A percentile compares a stretch with the other conserved stretches of the same genome.
Evolutionary conservation across 2,888 invertebrate species (phyloP).

Genomic region (Zele albiditarsus): DNA sequence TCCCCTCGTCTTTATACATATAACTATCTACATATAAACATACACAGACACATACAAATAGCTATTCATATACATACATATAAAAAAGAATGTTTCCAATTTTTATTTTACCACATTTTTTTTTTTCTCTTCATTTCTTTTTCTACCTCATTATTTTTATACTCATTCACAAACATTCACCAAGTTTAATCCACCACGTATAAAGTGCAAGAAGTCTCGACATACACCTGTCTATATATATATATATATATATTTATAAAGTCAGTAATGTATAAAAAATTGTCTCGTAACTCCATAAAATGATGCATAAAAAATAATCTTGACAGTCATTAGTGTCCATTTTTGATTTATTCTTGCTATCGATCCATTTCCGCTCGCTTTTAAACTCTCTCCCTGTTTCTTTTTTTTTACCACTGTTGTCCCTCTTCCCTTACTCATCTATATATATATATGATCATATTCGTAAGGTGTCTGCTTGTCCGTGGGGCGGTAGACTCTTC

Average conservation of each 20-base stretch:
- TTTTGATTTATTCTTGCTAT: constrained; percentile 49
- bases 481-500: constrained; percentile 32
- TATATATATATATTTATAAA: constrained; percentile 7
- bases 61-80: not conserved
- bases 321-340: constrained; percentile 46
- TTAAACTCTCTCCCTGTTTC: not conserved
- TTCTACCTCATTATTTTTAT: constrained; percentile 38
- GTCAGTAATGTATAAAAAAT: constrained; percentile 25
- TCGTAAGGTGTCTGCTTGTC: constrained; percentile 30
- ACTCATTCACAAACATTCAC: constrained; percentile 45
- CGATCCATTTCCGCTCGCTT: not conserved
- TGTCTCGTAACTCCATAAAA: not conserved
- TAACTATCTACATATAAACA: not conserved
- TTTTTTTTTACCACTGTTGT: constrained; percentile 5
- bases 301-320: constrained; percentile 9
- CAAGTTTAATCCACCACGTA: constrained; percentile 47
- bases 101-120: constrained; percentile 37
- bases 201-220: constrained; percentile 23
- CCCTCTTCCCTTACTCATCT: not conserved
- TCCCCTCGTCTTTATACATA: constrained; percentile 41
- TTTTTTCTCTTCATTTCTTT: constrained; percentile 33
- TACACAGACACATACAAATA: not conserved
- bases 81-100: constrained; percentile 15
- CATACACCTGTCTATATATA: constrained; percentile 45
- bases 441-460: not conserved